These are phyloP conservation scores for Pseudochirops cupreus DNA, from an alignment of 2,797 vertebrate species.

Conservation along the genomic window DNA sequence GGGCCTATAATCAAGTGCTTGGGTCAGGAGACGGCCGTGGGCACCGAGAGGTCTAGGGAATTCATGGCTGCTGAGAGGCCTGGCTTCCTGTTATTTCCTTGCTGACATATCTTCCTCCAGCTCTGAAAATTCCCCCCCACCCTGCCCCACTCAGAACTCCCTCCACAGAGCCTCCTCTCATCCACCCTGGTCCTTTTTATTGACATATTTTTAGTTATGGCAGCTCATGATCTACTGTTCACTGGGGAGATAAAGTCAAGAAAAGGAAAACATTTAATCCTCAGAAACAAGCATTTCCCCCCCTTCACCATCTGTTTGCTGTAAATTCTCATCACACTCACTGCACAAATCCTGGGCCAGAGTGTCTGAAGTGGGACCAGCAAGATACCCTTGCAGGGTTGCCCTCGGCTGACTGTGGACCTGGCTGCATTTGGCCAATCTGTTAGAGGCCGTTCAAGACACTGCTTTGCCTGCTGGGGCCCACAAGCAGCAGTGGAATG, in stretches of 20 bases:
- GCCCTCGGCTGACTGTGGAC: neutral
- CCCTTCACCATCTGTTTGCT: conserved; percentile 11
- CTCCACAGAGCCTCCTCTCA: neutral
- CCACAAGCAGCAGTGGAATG: fast-evolving
- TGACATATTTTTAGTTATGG: conserved; percentile 56
- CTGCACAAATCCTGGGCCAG: neutral
- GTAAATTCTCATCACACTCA: neutral
- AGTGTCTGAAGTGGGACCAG: neutral
- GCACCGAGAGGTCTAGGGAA: neutral
- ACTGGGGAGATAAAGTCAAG: conserved; percentile 44
- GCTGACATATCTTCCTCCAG: conserved; percentile 53
- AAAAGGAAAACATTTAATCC: conserved; percentile 44
- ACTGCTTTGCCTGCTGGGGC: fast-evolving
- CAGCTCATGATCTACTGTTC: neutral
- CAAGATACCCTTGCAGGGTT: neutral
- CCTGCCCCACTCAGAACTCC: neutral
- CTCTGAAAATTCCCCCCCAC: conserved; percentile 8
- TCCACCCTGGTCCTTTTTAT: conserved; percentile 38
- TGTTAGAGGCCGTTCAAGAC: neutral
- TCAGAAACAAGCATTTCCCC: neutral
- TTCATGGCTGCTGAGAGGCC: fast-evolving
- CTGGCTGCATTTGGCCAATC: neutral
- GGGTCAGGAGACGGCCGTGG: neutral
- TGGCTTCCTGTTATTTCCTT: conserved; percentile 32
- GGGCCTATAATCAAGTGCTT: neutral